These are phyloP conservation scores for Harpagoxenus sublaevis DNA, from an alignment of 2,888 invertebrate genomes.

Conservation along the genomic window DNA sequence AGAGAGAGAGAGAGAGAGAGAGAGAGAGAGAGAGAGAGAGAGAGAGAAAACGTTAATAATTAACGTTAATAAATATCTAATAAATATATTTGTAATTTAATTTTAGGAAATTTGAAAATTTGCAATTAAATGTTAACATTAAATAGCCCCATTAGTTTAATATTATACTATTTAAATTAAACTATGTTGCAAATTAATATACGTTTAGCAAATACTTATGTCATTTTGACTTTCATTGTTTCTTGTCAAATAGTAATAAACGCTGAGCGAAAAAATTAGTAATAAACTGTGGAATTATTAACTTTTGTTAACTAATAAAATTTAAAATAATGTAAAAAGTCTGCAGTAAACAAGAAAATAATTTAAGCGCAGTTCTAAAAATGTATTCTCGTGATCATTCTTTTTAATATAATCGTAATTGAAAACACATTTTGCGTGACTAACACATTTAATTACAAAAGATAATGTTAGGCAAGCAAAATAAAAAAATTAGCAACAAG, in stretches of 20 bases:
- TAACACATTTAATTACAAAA: neutral
- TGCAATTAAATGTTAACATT: neutral
- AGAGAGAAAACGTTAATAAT: neutral
- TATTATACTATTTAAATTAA: neutral
- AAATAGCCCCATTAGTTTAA: conserved; percentile 1
- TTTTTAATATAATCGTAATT: conserved; percentile 5
- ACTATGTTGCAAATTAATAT: neutral
- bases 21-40: neutral
- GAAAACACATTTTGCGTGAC: neutral
- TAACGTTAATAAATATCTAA: neutral
- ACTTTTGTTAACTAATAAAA: neutral
- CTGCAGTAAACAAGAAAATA: neutral
- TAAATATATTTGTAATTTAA: neutral
- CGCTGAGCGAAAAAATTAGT: neutral
- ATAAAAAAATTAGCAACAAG: conserved; percentile 18
- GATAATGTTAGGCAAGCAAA: neutral
- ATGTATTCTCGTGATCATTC: neutral
- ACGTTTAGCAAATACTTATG: neutral
- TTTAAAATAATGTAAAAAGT: neutral
- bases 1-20: neutral
- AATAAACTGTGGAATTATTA: neutral
- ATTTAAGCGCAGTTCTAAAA: neutral
- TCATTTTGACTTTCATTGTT: neutral
- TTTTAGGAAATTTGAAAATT: neutral
- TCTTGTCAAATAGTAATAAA: neutral